Evolutionary conservation across 1,140 invertebrate genomes (phyloP), one percentile per base, ranked within the genome.

Genomic region (Diachasma alloeum): DNA sequence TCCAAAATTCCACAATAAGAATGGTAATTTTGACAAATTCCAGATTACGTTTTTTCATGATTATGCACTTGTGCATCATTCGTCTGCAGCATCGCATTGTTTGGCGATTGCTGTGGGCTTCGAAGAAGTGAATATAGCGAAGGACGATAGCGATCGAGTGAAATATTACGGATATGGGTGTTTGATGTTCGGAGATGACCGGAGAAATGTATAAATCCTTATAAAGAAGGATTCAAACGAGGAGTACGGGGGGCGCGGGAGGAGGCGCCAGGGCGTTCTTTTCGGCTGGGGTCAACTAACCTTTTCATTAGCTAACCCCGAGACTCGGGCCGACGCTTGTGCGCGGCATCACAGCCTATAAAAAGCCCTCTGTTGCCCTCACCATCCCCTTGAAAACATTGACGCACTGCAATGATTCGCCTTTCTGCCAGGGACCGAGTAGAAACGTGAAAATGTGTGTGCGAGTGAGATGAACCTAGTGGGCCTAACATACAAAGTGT

Each of bases 231-330:
- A 63, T 63, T 59, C 4, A 59, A 59, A 17, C 53, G 15, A 19
- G 48, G 15, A 19, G 48, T 19, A n/a, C 19, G 71, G 10, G 39
- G 70, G 11, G 74, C 59, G 44, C 26, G 68, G 69, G 42, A 63
- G 71, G 76, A 88, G 87, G 87, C 86, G 87, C 86, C 86, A 88
- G 87, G 86, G 86, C 87, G 87, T 88, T 89, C 80, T 63, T 71
- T 76, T 87, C 81, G 74, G 66, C 36, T 81, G 83, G 86, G 87
- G 87, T 89, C 86, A 88, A 89, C 79, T 88, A 89, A 89, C 87
- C 88, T 88, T 89, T 89, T 89, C 88, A 88, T 89, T 88, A 88
- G 87, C 82, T 86, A 85, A 85, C 84, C 83, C 82, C 83, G 79
- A 56, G 75, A 77, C 73, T 75, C 72, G 81, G 9, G 81, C 82